Evolutionary conservation across 2,113 vertebrate species (phyloP).

Genomic region (Vimba vimba): DNA sequence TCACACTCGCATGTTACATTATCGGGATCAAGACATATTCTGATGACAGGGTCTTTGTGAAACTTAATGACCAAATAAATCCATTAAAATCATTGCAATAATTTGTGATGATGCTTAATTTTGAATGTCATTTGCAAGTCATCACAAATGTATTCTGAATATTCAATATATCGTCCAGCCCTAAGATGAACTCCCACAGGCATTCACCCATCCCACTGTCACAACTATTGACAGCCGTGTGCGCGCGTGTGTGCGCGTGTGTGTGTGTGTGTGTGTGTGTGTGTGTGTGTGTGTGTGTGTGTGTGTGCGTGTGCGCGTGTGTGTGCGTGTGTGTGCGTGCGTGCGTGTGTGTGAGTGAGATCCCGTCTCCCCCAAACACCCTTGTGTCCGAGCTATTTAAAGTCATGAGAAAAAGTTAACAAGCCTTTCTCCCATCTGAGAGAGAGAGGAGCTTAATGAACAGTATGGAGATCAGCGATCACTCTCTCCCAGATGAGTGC

Average conservation of each 20-base stretch:
- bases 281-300: not conserved
- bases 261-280: no score
- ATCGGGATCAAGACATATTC: no score
- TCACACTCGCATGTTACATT: no score
- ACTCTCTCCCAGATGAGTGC: constrained; percentile 63
- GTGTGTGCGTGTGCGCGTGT: not conserved
- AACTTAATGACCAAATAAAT: not conserved
- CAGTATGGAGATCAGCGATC: constrained; percentile 86
- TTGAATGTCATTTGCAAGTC: not conserved
- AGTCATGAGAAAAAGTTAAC: constrained; percentile 74
- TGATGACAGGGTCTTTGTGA: not conserved
- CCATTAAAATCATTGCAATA: not conserved
- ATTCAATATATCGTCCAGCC: not conserved
- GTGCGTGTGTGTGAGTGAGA: not conserved
- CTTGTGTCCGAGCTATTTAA: constrained; percentile 81
- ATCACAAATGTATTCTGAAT: not conserved
- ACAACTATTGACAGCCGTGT: constrained; percentile 79
- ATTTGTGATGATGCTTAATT: not conserved
- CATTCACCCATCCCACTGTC: constrained; percentile 52
- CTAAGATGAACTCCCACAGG: not conserved
- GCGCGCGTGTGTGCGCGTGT: not conserved
- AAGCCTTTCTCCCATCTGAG: constrained; percentile 59
- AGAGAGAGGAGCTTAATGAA: constrained; percentile 79
- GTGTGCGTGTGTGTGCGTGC: not conserved
- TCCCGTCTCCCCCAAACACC: constrained; percentile 74